phyloP scores from a whole-genome alignment of 2,797 vertebrate genomes.

The Novumbra hubbsi region DNA sequence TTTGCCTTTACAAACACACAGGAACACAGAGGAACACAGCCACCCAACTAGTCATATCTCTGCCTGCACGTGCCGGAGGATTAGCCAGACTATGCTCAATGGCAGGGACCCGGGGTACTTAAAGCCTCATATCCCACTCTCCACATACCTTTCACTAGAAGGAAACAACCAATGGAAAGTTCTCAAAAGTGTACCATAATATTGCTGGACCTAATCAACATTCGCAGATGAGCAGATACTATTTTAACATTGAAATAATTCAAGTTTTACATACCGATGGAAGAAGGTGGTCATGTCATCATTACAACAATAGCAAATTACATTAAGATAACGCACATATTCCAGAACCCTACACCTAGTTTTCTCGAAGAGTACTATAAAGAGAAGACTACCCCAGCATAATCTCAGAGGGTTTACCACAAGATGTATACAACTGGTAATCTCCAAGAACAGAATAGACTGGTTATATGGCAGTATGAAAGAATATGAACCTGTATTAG shows the following conservation, averaged over 20 bases:
- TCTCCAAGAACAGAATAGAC: too few relatives aligned
- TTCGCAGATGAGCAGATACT: neutral
- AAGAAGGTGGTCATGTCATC: neutral
- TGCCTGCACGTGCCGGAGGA: constrained; percentile 26
- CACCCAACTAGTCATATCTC: constrained; percentile 20
- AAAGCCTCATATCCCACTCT: too few relatives aligned
- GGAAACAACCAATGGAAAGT: neutral
- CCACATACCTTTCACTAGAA: neutral
- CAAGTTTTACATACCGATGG: neutral
- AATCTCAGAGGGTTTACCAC: too few relatives aligned
- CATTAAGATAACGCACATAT: neutral
- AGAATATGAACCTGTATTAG: neutral
- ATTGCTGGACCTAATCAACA: neutral
- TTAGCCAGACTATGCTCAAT: constrained; percentile 21
- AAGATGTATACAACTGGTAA: too few relatives aligned
- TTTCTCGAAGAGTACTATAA: neutral
- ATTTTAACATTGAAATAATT: neutral
- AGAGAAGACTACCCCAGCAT: too few relatives aligned
- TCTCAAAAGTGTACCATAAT: neutral
- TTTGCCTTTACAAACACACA: neutral
- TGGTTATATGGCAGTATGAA: too few relatives aligned
- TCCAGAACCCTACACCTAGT: neutral
- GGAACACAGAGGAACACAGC: neutral
- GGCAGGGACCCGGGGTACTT: neutral
- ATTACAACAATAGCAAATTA: neutral